These are phyloP conservation scores for Bradynema listronoti DNA, from an alignment of 1,140 invertebrate genomes.

Conservation along the genomic window DNA sequence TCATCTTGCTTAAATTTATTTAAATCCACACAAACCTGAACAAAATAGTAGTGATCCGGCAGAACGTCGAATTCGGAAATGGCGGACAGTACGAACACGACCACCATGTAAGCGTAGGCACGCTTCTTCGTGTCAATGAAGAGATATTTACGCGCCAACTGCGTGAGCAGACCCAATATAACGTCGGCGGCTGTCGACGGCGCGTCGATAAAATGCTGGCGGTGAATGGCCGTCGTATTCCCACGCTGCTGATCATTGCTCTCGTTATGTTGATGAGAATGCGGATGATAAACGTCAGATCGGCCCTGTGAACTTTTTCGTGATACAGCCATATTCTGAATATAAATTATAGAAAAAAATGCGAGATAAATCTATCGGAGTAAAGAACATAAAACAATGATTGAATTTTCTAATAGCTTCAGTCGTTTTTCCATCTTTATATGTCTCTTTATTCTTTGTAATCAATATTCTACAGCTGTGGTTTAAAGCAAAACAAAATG, in stretches of 20 bases:
- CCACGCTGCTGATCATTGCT: neutral
- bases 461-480: too few relatives aligned
- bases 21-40: constrained; percentile 1
- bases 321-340: neutral
- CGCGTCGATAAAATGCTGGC: constrained; percentile 8
- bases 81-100: constrained; percentile 28
- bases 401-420: too few relatives aligned
- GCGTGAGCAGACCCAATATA: constrained; percentile 25
- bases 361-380: neutral
- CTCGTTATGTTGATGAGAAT: neutral
- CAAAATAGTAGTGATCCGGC: constrained; percentile 20
- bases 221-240: neutral
- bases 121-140: constrained; percentile 33
- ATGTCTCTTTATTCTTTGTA: too few relatives aligned
- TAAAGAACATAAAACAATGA: too few relatives aligned
- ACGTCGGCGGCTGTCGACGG: constrained; percentile 37
- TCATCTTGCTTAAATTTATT: constrained; percentile 5
- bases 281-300: neutral
- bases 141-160: constrained; percentile 37
- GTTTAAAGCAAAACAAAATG: too few relatives aligned
- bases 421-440: too few relatives aligned
- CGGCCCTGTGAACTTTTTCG: neutral
- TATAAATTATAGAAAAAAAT: neutral
- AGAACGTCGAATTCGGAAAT: constrained; percentile 26
- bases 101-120: constrained; percentile 31